Evolutionary conservation across 1,140 invertebrate species (phyloP).

Genomic region (Eupeodes corollae): DNA sequence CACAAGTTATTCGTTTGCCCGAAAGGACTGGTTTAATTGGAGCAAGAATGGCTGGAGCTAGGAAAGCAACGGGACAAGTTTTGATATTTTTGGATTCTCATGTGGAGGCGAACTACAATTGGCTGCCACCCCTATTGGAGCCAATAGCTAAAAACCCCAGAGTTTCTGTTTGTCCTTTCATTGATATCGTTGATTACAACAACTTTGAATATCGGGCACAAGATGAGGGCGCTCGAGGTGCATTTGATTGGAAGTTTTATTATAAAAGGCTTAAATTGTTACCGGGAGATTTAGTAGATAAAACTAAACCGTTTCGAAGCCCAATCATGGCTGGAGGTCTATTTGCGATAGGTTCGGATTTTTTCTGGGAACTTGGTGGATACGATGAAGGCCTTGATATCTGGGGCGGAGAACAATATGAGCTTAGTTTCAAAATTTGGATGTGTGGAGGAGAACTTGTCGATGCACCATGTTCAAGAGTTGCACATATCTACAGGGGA

Average conservation of each 20-base stretch:
- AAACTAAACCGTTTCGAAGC: constrained; percentile 80
- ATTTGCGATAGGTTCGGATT: constrained; percentile 59
- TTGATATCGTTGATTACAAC: constrained; percentile 88
- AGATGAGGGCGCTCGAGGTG: constrained; percentile 87
- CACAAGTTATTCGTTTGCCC: constrained; percentile 60
- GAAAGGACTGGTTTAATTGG: constrained; percentile 76
- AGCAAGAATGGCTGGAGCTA: constrained; percentile 78
- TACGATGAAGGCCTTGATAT: constrained; percentile 99
- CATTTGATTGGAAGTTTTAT: constrained; percentile 95
- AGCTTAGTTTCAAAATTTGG: constrained; percentile 91
- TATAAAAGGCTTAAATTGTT: constrained; percentile 87
- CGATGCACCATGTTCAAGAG: constrained; percentile 96
- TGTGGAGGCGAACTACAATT: constrained; percentile 89
- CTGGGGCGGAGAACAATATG: constrained; percentile 96
- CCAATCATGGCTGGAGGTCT: constrained; percentile 89
- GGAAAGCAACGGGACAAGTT: constrained; percentile 68
- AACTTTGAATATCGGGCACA: constrained; percentile 87
- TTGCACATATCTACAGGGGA: constrained; percentile 93
- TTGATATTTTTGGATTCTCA: constrained; percentile 91
- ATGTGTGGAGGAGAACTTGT: constrained; percentile 83
- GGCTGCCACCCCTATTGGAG: constrained; percentile 85
- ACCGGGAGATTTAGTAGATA: constrained; percentile 66
- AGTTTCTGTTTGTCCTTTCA: constrained; percentile 91
- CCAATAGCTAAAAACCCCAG: constrained; percentile 77
- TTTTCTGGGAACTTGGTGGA: constrained; percentile 88